Evolutionary conservation across 2,797 vertebrate species (phyloP), one percentile per base, ranked within the genome.

Genomic region (Zonotrichia albicollis): DNA sequence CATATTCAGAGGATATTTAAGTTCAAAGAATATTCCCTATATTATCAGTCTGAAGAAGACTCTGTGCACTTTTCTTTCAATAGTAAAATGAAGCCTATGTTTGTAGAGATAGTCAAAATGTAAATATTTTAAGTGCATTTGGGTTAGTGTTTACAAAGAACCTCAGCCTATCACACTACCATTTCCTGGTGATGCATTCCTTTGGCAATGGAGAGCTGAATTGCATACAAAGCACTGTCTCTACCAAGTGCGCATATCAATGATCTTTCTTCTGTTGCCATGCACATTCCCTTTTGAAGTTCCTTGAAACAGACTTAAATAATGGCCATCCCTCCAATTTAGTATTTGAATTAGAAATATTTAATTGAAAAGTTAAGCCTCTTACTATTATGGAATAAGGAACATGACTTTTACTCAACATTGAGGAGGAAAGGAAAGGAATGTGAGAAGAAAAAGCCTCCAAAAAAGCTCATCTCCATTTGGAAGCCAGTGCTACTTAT

Each of bases 141-240:
- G 22, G 9, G 38, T 66, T 58, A 73, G 42, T 84, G 64, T 91
- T 91, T 76, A 48, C 21, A 25, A 78, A 91, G 38, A 88, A 86
- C 20, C 11, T 82, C 50, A 68, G 34, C 19, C 21, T 51, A 45
- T 40, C 60, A 81, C 4, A 9, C 79, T 60, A 84, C 23, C 34
- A 32, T 57, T 91, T 87, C 72, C 80, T 75, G 62, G 36, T 51
- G 58, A 81, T 25, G 19, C 42, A 88, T 54, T 75, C 42, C 32
- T 91, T 71, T 84, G 58, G 91, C 62, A 70, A 67, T 32, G 46
- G 36, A 72, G 36, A 70, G 58, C 66, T 86, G 94, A 95, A 95
- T 15, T 38, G 82, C 76, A 73, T 21, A 94, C 73, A 73, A 95
- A 95, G 43, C 67, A 40, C 73, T 7, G 11, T 55, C 40, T 51